Evolutionary conservation across 2,888 invertebrate species (phyloP), one percentile per base, ranked within the genome.

Genomic region (Patella ulyssiponensis): DNA sequence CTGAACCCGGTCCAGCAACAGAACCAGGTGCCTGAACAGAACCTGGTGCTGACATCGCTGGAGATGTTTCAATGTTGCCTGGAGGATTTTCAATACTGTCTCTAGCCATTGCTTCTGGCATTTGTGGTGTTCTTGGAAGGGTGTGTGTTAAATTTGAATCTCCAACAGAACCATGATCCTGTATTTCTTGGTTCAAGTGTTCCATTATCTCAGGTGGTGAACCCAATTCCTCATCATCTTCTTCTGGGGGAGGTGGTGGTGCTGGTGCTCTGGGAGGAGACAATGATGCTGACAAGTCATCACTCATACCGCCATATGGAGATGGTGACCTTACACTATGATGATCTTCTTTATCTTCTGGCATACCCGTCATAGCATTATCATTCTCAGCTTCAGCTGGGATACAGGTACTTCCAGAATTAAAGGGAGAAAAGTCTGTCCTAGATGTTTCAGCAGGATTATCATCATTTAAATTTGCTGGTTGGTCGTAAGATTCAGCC

Each of bases 261-360:
- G 82, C 81, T 17, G 84, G 84, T 12, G 84, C 84, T 71, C 84
- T 75, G 0, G 84, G 84, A 44, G 84, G 84, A 9, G 84, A 83
- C n/a, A 83, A 80, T n/a, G 83, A 82, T 44, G 44, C 44, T 44
- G 44, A 44, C 54, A 84, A 80, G 44, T 83, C 83, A 80, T 82
- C 83, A 73, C 77, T 81, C 54, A 82, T 78, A 20, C 83, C 82
- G 56, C 79, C 81, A 69, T 83, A 82, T 72, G 79, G 78, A 11
- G 80, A 83, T 15, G 75, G 74, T 72, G 70, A 70, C n/a, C 77
- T 73, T 20, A 58, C 71, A 27, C 64, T 78, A 73, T 69, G 75
- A 69, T 78, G 72, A 33, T 78, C 78, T 33, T 77, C 75, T 33
- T 75, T 75, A 5, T 54, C 77, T 58, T 73, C 77, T 73, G 78